phyloP scores from a whole-genome alignment of 2,113 vertebrate genomes.

The Rhinolophus ferrumequinum region DNA sequence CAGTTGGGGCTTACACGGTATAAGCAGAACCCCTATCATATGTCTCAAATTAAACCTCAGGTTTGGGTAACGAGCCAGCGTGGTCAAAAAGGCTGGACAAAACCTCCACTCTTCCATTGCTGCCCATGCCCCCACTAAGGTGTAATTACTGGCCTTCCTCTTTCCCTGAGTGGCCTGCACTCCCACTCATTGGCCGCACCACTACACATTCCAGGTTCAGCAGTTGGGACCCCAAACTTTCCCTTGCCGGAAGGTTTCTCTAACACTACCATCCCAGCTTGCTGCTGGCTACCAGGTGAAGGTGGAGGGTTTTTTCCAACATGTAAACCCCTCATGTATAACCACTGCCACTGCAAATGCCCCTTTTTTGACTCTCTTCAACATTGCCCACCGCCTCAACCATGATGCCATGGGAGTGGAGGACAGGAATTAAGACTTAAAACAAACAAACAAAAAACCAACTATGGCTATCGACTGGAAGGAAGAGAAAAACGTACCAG shows the following conservation, averaged over 20 bases:
- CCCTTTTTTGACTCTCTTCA: neutral
- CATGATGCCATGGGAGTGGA: neutral
- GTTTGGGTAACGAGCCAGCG: constrained; percentile 22
- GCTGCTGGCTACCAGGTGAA: neutral
- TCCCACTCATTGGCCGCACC: neutral
- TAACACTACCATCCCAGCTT: neutral
- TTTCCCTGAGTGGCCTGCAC: neutral
- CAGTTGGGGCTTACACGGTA: neutral
- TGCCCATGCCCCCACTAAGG: neutral
- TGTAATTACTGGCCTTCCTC: neutral
- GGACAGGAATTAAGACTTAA: neutral
- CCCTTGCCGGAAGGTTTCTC: neutral
- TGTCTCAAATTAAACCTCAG: constrained; percentile 29
- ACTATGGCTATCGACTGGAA: neutral
- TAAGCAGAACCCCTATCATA: neutral
- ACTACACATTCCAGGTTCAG: neutral
- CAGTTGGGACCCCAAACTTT: neutral
- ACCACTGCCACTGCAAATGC: too few species aligned
- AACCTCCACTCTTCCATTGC: neutral
- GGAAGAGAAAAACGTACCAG: neutral
- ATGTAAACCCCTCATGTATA: neutral
- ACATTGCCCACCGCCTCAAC: neutral
- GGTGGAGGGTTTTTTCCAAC: fast-evolving
- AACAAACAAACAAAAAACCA: neutral
- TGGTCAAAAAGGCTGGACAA: constrained; percentile 19